Evolutionary conservation across 2,113 vertebrate genomes (phyloP), one percentile per base, ranked within the genome.

Genomic region (Eurypyga helias): DNA sequence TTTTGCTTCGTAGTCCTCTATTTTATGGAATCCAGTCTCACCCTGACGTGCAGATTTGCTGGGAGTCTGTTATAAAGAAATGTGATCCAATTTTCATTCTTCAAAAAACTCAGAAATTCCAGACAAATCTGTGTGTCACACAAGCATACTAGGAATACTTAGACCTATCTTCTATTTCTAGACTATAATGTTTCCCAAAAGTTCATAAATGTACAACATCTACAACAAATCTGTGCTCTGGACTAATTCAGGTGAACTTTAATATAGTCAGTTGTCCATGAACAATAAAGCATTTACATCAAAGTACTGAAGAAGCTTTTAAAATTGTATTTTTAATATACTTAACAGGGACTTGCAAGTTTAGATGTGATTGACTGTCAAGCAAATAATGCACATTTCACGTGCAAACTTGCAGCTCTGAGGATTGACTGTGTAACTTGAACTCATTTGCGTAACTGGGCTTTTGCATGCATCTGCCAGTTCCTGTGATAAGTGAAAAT

Each of bases 351-450:
- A 69, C 31, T 33, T 90, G 20, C 0, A 54, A 26, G 25, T 77
- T 62, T 34, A 18, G 15, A 58, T 83, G 36, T 75, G 76, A 57
- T 29, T 54, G 65, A 58, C 89, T 91, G 62, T 78, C 65, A 83
- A 73, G 57, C 21, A 88, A 90, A 93, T 73, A 83, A 93, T 51
- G 21, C 33, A 79, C 52, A 70, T 72, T 83, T 79, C 69, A 43
- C 34, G 61, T 72, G 46, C 21, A 28, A 7, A 29, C 34, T 31
- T 58, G 10, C 18, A 51, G 72, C 52, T 94, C 54, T 10, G 8
- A 83, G 85, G 83, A 69, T 7, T 48, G 26, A 36, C 45, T 54
- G 34, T 84, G 43, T 86, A 95, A 94, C 97, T 96, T 64, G 66
- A 75, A 54, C 65, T 85, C 24, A 48, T 83, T 95, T 84, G 43